These are phyloP conservation scores for Etheostoma spectabile DNA, from an alignment of 2,113 vertebrate genomes.

Conservation along the genomic window DNA sequence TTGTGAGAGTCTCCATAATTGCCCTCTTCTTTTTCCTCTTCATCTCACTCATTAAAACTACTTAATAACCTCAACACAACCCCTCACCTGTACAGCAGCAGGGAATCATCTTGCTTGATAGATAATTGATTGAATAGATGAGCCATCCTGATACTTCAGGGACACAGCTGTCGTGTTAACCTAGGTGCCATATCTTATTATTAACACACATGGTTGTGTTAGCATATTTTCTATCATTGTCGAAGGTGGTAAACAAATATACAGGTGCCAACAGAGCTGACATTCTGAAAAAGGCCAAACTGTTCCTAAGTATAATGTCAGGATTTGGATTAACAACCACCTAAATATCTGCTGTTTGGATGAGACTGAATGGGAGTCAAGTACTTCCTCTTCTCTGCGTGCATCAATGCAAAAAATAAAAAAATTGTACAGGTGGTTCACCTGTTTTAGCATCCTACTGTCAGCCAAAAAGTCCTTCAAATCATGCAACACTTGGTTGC, in stretches of 20 bases:
- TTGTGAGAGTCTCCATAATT: slow-evolving; percentile 6
- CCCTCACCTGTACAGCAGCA: slow-evolving; percentile 26
- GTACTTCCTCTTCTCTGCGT: neutral
- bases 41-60: slow-evolving; percentile 20
- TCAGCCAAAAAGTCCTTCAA: neutral
- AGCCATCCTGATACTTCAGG: slow-evolving; percentile 4
- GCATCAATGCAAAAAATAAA: slow-evolving; percentile 3
- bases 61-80: slow-evolving; percentile 11
- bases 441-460: slow-evolving; percentile 8
- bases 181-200: neutral
- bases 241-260: slow-evolving; percentile 23
- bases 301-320: slow-evolving; percentile 21
- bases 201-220: neutral
- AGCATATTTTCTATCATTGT: neutral
- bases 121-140: slow-evolving; percentile 30
- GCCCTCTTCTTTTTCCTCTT: slow-evolving; percentile 7
- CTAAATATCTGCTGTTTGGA: slow-evolving; percentile 11
- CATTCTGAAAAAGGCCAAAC: slow-evolving; percentile 36
- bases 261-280: neutral
- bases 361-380: slow-evolving; percentile 7
- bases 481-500: too few species aligned
- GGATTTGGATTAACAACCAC: slow-evolving; percentile 21
- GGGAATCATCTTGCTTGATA: slow-evolving; percentile 38
- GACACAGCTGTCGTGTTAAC: slow-evolving; percentile 16
- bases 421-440: slow-evolving; percentile 26